Conservation (phyloP, 2,888 invertebrate species). For the Drosophila infuscata region DNA sequence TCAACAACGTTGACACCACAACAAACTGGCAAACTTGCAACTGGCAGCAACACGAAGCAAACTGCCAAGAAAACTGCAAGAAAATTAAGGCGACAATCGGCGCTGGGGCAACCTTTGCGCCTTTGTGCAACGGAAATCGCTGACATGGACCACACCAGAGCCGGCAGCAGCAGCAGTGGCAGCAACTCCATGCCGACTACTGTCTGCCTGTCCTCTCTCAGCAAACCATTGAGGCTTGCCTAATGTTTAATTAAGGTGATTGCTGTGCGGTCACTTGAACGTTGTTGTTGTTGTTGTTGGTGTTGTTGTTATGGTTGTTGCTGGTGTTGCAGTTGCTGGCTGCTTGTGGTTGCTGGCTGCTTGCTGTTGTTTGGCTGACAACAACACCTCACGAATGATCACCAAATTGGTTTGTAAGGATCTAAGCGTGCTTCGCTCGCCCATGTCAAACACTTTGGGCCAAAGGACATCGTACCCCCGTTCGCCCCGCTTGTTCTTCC, state of each 20-base stretch:
- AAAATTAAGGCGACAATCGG: constrained; percentile 78
- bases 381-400: constrained; percentile 75
- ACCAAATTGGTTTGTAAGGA: constrained; percentile 81
- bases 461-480: constrained; percentile 61
- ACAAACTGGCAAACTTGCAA: constrained; percentile 38
- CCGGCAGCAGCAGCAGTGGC: constrained; percentile 2
- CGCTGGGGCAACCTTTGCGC: constrained; percentile 77
- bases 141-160: constrained; percentile 82
- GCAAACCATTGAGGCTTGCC: constrained; percentile 72
- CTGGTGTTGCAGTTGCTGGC: constrained; percentile 32
- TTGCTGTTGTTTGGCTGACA: constrained; percentile 52
- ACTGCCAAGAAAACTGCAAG: constrained; percentile 76
- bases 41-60: constrained; percentile 70
- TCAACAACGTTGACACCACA: constrained; percentile 70
- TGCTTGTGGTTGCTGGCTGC: constrained; percentile 34
- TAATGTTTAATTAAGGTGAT: constrained; percentile 82
- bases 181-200: constrained; percentile 37
- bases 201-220: constrained; percentile 19
- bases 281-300: constrained; percentile 43
- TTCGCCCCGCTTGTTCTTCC: neutral
- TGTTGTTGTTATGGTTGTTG: constrained; percentile 21
- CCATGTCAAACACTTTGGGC: constrained; percentile 75
- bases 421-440: constrained; percentile 67
- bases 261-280: constrained; percentile 78
- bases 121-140: constrained; percentile 82